Evolutionary conservation across 2,113 vertebrate species (phyloP), one percentile per base, ranked within the genome.

Genomic region (Talpa occidentalis): DNA sequence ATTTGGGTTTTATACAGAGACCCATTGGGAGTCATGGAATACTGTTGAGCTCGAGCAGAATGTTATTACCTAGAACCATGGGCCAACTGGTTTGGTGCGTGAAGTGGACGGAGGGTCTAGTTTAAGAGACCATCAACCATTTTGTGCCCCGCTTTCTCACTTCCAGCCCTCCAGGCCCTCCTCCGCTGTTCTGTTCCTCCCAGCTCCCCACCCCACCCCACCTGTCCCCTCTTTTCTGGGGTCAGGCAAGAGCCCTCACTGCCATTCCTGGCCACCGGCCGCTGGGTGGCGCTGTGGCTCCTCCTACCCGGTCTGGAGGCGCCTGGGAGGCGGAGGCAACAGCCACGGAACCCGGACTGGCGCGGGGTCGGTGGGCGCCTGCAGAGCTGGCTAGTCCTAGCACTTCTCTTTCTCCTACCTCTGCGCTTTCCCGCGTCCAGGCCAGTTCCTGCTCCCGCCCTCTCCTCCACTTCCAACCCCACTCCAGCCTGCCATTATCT

Each of bases 271-370:
- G 0, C 37, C 40, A 84, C 69, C 12, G 22, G 66, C 87, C 94
- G 94, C 96, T 97, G 90, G 96, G 96, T 97, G 97, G 96, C 79
- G 94, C 95, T 97, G 97, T 97, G 95, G 93, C 26, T 96, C 96
- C 95, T 97, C 90, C 49, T 96, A 96, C 96, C 91, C 95, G 10
- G 69, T 52, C 60, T 47, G 70, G 83, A 96, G 91, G 82, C 89
- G 28, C 49, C 74, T 32, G 47, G 86, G 70, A 94, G 92, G 70
- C 83, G 42, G 86, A 93, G 94, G 83, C 37, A 10, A 22, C 81
- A 12, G 76, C 74, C 0, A 6, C 54, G 3, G 24, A 93, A 89
- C 91, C 6, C 0, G 52, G 82, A 67, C 91, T 74, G 86, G 67
- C 35, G 32, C 37, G 0, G 64, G 81, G 73, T 95, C 77, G 10